Base-by-base conservation (phyloP, 2,113 vertebrate species). In the Podarcis muralis region DNA sequence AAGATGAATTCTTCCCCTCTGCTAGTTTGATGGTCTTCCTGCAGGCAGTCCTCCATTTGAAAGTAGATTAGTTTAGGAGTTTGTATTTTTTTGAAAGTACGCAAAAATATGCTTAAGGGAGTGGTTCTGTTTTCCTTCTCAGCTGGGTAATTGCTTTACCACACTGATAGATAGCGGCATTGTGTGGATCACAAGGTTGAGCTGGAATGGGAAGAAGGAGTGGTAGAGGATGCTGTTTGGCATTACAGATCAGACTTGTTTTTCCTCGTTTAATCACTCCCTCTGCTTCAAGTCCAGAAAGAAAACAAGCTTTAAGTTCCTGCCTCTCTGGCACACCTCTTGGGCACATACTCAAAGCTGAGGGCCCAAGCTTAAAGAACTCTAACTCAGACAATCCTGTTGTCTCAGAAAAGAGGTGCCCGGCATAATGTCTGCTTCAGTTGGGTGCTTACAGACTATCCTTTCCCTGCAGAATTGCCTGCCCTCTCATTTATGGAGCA, bases 201-300 rank as follows among this genome's bases (percentile, higher is more conserved):
- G 53, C 43, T 66, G 89, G 77, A 32, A 76, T 74, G 91, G 78
- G 59, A 62, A 53, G 27, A 78, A 53, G 32, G 72, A 83, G 72
- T 3, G 65, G 40, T 66, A 11, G 2, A 68, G 40, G 82, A 30
- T 16, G 71, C 85, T 90, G 18, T 40, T 32, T 65, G 83, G 5
- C 48, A 68, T 0, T 59, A 27, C 22, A 74, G 68, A 77, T 1
- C 57, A 66, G 27, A n/a, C 68, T 37, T 93, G 81, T 90, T 37
- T 35, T 89, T 81, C 59, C 37, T 75, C 30, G 66, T 57, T 6
- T 77, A 87, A 75, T 92, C 75, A 57, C 40, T 83, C 86, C 59
- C 89, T 79, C 48, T 80, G 77, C 85, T 91, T 90, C 37, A 75
- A 37, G 84, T 90, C 82, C 87, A 92, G 91, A 86, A 59, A 86